Base-by-base conservation (phyloP, 2,797 vertebrate genomes). In the Tolypeutes matacus region DNA sequence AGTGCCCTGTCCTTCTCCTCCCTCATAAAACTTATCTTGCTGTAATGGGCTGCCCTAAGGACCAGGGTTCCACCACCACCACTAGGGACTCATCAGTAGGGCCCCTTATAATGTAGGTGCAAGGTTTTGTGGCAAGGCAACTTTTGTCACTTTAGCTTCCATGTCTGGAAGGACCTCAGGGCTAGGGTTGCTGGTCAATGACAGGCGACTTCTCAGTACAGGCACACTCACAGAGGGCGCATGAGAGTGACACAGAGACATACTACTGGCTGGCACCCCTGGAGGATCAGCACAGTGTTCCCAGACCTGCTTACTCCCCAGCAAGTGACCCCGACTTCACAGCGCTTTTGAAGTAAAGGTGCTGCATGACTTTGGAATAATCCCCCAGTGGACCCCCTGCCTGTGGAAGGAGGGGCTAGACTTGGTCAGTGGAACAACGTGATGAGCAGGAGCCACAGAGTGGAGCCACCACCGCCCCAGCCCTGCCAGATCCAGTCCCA, bases 11-110 rank as follows among this genome's bases (percentile, higher is more conserved):
- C 25, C 27, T 93, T 86, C 58, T 18, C 77, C 86, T 56, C 31
- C 58, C 29, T 94, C 46, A 93, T 93, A 93, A 95, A 78, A 13
- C 29, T 94, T 82, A 83, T 39, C 65, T 46, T 76, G 46, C 23
- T 95, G 20, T 36, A 86, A 80, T 34, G 58, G 39, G 49, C 60
- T 92, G 7, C 60, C 80, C 51, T 49, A 13, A 86, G 58, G 58
- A 77, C 64, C 51, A 89, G 78, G 87, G 89, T 67, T 86, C 82
- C 67, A 13, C 2, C 53, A 76, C 42, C 72, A 72, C 34, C 34
- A 49, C 36, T 29, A 60, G 13, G 25, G 49, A 46, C 67, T 93
- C 69, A 89, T 87, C 60, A 81, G 20, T 18, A 69, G 77, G 87
- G 36, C 73, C 34, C 31, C 25, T 91, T 70, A 89, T 39, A 36